Evolutionary conservation across 2,113 vertebrate genomes (phyloP).

Genomic region (Tragelaphus strepsiceros): DNA sequence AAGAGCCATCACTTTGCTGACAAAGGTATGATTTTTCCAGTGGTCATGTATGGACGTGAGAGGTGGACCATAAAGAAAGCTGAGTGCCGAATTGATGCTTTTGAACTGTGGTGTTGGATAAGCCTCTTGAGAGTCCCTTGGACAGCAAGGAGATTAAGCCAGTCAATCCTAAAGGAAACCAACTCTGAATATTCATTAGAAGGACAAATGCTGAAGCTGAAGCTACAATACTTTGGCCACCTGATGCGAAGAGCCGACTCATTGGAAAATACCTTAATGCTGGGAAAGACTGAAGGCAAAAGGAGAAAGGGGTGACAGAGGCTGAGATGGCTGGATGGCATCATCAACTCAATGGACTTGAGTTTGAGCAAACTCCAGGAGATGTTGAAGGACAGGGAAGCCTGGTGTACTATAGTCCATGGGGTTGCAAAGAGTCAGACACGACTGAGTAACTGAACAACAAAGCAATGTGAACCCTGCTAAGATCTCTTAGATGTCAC

Average conservation of each 20-base stretch:
- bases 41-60: not conserved
- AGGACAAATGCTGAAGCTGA: not conserved
- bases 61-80: not conserved
- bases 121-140: not conserved
- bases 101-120: not conserved
- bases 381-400: not conserved
- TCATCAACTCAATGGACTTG: not conserved
- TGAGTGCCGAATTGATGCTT: rapidly evolving
- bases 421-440: not conserved
- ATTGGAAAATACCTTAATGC: not conserved
- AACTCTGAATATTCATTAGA: not conserved
- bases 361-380: not conserved
- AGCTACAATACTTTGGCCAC: not conserved
- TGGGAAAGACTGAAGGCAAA: not conserved
- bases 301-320: not conserved
- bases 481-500: not conserved
- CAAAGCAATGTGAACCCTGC: not conserved
- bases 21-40: not conserved
- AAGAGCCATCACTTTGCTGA: not conserved
- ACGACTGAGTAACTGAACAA: not conserved
- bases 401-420: not conserved
- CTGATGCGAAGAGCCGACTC: not conserved
- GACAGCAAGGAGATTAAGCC: not conserved
- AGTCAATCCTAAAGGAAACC: not conserved
- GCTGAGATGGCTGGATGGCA: not conserved